Evolutionary conservation across 1,140 invertebrate species (phyloP).

Genomic region (Camponotus vicinus): DNA sequence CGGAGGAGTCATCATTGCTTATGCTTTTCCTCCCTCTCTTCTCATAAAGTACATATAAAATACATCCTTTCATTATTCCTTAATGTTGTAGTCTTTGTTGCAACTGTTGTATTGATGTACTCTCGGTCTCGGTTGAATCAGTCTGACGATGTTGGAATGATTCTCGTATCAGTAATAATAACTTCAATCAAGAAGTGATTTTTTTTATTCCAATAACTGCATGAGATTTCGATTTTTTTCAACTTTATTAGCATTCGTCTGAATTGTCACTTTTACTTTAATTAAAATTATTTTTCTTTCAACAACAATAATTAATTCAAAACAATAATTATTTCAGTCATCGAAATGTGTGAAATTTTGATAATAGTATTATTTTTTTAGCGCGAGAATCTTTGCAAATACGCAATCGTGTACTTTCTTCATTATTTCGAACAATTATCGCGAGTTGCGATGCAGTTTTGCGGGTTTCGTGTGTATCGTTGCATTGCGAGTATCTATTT

Average conservation of each 20-base stretch:
- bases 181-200: constrained; percentile 43
- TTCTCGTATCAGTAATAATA: constrained; percentile 15
- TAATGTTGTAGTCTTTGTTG: constrained; percentile 64
- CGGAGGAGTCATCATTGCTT: constrained; percentile 44
- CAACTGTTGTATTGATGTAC: constrained; percentile 11
- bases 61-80: constrained; percentile 73
- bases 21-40: constrained; percentile 46
- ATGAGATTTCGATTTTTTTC: not conserved
- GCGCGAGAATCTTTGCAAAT: not conserved
- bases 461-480: constrained; percentile 44
- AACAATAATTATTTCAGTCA: not conserved
- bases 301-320: not conserved
- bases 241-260: constrained; percentile 25
- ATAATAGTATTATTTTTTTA: not conserved
- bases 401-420: constrained; percentile 43
- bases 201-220: constrained; percentile 25
- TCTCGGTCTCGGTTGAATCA: constrained; percentile 67
- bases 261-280: no score
- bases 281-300: constrained; percentile 2
- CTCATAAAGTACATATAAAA: constrained; percentile 61
- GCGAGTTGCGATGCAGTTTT: constrained; percentile 38
- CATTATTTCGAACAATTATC: constrained; percentile 58
- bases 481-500: constrained; percentile 60
- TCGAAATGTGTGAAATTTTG: not conserved
- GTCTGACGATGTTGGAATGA: not conserved